Base-by-base conservation (phyloP, 2,113 vertebrate genomes). In the Hemicordylus capensis region DNA sequence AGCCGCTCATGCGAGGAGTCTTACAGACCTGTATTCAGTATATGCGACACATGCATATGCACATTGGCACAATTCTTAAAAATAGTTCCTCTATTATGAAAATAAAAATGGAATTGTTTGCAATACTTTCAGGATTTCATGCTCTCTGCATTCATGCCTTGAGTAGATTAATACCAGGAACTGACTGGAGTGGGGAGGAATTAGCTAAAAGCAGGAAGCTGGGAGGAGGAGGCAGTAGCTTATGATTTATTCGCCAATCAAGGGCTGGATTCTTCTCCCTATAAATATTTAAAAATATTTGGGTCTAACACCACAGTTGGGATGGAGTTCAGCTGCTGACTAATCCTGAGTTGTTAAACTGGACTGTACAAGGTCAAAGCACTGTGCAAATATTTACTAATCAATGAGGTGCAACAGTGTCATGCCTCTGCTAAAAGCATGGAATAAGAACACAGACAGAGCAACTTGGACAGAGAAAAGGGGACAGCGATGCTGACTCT, bases 241-340 rank as follows among this genome's bases (percentile, higher is more conserved):
- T 80, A 61, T 80, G 84, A 73, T 63, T 80, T 85, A 85, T 85
- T 73, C 34, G 46, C 76, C n/a, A 48, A 39, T 80, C 67, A 85
- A 85, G 67, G 44, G 67, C 67, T 51, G 58, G 63, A 80, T 85
- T 85, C 76, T 80, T 85, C 58, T 73, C 44, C 54, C 19, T 85
- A 73, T 61, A 85, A 85, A 85, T 85, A 85, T 85, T 85, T 85
- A 85, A 85, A 85, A 85, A 80, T 85, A 85, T 80, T 85, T 85
- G 84, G 84, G 44, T 37, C 76, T 63, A 80, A 85, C 69, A 73
- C 77, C 59, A 85, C 66, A 39, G 42, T 80, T 80, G 84, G 84
- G 76, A 85, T 51, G 26, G 54, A 85, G 44, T 51, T 79, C 76
- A 85, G 84, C 84, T 85, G 84, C 69, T 85, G 70, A 85, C 76